A percentile compares a stretch with the other conserved stretches of the same genome.
phyloP scores from a whole-genome alignment of 2,797 vertebrate species.

The Taeniopygia guttata region DNA sequence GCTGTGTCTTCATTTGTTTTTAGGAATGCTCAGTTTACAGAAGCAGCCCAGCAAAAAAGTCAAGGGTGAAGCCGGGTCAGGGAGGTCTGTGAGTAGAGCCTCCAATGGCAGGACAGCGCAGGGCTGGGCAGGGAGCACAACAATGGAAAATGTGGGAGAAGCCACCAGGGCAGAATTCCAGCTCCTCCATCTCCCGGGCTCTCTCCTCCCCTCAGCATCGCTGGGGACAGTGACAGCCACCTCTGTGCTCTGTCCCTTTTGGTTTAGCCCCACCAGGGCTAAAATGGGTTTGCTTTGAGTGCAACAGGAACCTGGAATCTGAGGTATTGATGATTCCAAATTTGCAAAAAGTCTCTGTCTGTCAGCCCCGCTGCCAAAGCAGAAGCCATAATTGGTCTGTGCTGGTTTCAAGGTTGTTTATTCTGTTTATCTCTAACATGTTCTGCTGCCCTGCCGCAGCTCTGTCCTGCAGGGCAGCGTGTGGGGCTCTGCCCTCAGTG shows the following conservation, averaged over 20 bases:
- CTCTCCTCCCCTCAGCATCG: too few relatives aligned
- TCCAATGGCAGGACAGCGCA: neutral
- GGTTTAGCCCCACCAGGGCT: too few relatives aligned
- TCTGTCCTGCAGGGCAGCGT: too few relatives aligned
- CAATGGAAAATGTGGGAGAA: neutral
- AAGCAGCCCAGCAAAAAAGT: neutral
- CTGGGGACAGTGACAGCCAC: neutral
- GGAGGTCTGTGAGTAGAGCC: neutral
- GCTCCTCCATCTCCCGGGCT: neutral
- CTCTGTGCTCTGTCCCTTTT: neutral
- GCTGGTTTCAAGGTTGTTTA: too few relatives aligned
- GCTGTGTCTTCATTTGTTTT: neutral
- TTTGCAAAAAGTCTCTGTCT: too few relatives aligned
- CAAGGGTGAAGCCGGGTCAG: slow-evolving; percentile 18
- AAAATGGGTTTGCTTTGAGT: rapidly evolving
- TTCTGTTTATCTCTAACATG: too few relatives aligned
- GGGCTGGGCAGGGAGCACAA: neutral
- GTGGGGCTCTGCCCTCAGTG: too few relatives aligned
- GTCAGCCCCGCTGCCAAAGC: too few relatives aligned
- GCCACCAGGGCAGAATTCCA: neutral
- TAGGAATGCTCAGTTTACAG: slow-evolving; percentile 23
- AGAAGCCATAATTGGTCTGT: too few relatives aligned
- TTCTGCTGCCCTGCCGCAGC: too few relatives aligned
- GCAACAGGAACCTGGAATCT: neutral
- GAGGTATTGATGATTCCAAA: too few relatives aligned